Evolutionary conservation across 2,888 invertebrate species (phyloP).

Genomic region (Syrphus vitripennis): DNA sequence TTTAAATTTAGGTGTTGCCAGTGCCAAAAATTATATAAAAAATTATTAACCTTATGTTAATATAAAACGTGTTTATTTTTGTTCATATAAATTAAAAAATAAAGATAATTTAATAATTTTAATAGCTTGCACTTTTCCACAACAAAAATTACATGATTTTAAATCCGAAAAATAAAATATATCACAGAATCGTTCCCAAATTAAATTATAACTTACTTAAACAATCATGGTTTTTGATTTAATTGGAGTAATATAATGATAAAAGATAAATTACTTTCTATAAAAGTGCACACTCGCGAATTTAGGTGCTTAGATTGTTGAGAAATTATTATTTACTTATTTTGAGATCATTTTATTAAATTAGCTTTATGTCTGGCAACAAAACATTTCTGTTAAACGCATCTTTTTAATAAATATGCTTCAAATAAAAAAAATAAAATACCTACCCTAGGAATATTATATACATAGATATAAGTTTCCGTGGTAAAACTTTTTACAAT

Average conservation of each 20-base stretch:
- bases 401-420: not conserved
- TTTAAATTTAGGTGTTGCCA: not conserved
- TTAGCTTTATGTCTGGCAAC: not conserved
- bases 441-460: constrained; percentile 8
- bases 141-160: not conserved
- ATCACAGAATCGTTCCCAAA: not conserved
- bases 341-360: not conserved
- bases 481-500: not conserved
- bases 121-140: not conserved
- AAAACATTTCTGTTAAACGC: not conserved
- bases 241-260: not conserved
- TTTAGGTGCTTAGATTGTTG: no score
- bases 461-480: not conserved
- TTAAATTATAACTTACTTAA: not conserved
- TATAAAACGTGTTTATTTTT: not conserved
- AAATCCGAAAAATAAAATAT: not conserved
- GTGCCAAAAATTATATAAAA: not conserved
- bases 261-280: not conserved
- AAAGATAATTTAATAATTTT: not conserved
- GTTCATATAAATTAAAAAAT: not conserved
- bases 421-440: not conserved
- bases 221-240: not conserved
- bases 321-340: not conserved
- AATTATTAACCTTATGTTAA: not conserved
- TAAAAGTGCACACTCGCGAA: not conserved